A percentile compares a stretch with the other conserved stretches of the same genome.
These are phyloP conservation scores for Andrena bucephala DNA, from an alignment of 2,888 invertebrate genomes.

Conservation along the genomic window DNA sequence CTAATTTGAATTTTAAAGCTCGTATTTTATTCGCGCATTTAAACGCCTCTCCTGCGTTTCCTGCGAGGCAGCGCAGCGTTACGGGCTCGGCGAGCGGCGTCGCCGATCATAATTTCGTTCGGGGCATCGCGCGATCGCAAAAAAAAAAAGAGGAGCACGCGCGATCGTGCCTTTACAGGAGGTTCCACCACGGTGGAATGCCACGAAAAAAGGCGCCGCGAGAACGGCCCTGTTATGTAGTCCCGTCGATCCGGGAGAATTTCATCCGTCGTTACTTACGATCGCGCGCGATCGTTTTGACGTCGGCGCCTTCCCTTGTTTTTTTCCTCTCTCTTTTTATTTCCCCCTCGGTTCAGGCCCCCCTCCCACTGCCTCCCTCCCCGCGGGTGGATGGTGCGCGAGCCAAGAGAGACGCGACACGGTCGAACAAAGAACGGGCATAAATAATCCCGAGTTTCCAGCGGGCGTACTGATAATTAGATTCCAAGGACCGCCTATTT, in stretches of 20 bases:
- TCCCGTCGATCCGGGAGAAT: constrained; percentile 49
- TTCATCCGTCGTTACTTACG: constrained; percentile 57
- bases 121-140: constrained; percentile 3
- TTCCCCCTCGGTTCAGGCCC: constrained; percentile 13
- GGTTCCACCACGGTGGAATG: constrained; percentile 9
- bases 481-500: constrained; percentile 78
- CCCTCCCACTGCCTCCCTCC: constrained; percentile 14
- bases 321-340: constrained; percentile 25
- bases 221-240: constrained; percentile 13
- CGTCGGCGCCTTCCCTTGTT: constrained; percentile 40
- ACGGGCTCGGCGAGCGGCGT: neutral
- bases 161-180: neutral
- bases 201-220: constrained; percentile 32
- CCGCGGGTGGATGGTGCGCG: constrained; percentile 2
- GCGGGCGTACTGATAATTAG: constrained; percentile 77
- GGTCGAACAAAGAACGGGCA: constrained; percentile 75
- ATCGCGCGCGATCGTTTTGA: constrained; percentile 40
- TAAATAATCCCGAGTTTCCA: constrained; percentile 78
- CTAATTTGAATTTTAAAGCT: constrained; percentile 79
- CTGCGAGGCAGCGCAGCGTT: constrained; percentile 3
- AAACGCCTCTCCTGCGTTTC: constrained; percentile 24
- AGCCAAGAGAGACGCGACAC: constrained; percentile 43
- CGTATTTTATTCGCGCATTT: constrained; percentile 70
- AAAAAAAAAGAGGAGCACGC: neutral
- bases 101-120: constrained; percentile 27